Evolutionary conservation across 2,888 invertebrate species (phyloP).

Genomic region (Chironomus riparius): DNA sequence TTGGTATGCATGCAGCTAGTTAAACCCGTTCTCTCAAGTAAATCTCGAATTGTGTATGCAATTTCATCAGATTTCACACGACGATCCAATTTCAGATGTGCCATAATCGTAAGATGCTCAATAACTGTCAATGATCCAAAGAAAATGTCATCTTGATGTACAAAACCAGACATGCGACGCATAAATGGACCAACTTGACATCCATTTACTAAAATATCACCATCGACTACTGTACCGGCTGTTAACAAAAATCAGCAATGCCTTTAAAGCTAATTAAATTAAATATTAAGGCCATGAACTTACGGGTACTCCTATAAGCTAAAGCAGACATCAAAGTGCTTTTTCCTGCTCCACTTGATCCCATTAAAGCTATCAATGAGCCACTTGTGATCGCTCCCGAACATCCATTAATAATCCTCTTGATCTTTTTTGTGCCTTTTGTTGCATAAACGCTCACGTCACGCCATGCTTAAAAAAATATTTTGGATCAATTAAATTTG

Average conservation of each 20-base stretch:
- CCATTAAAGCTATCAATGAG: conserved; percentile 73
- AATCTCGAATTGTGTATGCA: conserved; percentile 55
- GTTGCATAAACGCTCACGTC: conserved; percentile 64
- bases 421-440: conserved; percentile 44
- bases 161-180: conserved; percentile 75
- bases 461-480: conserved; percentile 51
- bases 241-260: conserved; percentile 28
- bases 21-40: conserved; percentile 64
- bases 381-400: conserved; percentile 75
- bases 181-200: conserved; percentile 61
- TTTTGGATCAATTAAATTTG: too few species aligned
- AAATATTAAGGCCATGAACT: conserved; percentile 32
- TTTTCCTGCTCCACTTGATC: conserved; percentile 83
- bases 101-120: conserved; percentile 85
- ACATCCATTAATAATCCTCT: conserved; percentile 71
- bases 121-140: conserved; percentile 73
- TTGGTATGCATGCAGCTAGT: conserved; percentile 59
- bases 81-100: conserved; percentile 49
- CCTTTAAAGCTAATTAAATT: neutral
- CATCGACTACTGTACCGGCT: conserved; percentile 65
- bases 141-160: conserved; percentile 88
- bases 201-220: conserved; percentile 74
- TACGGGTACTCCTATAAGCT: conserved; percentile 67
- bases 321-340: conserved; percentile 79
- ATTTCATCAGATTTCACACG: conserved; percentile 53